Conservation (phyloP, 2,113 vertebrate genomes). For the human (Homo sapiens) region DNA sequence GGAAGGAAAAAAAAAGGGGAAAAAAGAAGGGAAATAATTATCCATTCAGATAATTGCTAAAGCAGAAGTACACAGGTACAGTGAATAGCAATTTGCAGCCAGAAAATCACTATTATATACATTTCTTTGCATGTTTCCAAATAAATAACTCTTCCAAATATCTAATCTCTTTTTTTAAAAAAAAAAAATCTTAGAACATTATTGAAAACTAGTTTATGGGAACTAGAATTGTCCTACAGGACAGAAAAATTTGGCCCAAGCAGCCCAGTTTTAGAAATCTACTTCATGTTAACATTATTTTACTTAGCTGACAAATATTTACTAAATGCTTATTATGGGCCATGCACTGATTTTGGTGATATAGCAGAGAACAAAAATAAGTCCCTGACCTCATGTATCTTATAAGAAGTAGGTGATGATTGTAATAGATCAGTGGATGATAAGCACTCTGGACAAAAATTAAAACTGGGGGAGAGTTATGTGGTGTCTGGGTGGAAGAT, state of each 20-base stretch:
- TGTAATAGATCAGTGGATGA: not conserved
- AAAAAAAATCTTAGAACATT: not conserved
- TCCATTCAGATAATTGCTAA: not conserved
- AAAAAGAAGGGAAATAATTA: not conserved
- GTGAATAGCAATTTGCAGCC: not conserved
- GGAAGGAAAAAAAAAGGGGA: not conserved
- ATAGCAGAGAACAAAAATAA: not conserved
- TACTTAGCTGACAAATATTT: not conserved
- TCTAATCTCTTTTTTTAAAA: not conserved
- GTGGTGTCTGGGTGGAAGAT: not conserved
- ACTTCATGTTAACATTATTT: not conserved
- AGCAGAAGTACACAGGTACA: not conserved
- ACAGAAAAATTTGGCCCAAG: not conserved
- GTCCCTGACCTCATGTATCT: not conserved
- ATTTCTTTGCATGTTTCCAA: slow-evolving; percentile 2
- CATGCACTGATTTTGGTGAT: not conserved
- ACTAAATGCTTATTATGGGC: not conserved
- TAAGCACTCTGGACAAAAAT: not conserved
- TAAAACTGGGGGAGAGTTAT: not conserved
- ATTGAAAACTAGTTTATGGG: not conserved
- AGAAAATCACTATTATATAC: not conserved
- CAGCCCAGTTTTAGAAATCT: not conserved
- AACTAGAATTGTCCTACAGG: not conserved
- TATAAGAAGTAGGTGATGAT: not conserved
- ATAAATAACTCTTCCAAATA: not conserved